Conservation (phyloP, 2,888 invertebrate genomes). For the Mesorhabditis spiculigera region DNA sequence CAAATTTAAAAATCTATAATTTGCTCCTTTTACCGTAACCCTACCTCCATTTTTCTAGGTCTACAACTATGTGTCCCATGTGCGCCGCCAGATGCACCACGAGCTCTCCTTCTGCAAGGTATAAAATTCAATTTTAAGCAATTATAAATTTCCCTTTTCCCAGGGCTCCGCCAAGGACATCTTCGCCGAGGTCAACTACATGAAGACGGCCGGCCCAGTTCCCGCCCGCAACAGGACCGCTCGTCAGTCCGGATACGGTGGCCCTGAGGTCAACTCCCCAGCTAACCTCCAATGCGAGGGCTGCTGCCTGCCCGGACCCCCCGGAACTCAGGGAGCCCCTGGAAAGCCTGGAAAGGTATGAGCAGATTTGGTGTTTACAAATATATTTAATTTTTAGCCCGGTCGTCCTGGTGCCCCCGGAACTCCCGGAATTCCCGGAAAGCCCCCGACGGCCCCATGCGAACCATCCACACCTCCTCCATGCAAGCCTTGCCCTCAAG, state of each 20-base stretch:
- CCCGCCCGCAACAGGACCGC: conserved; percentile 14
- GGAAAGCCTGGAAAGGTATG: conserved; percentile 15
- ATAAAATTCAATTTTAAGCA: too few relatives aligned
- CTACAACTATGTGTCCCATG: conserved; percentile 55
- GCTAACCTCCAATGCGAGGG: conserved; percentile 10
- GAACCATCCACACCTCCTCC: conserved; percentile 55
- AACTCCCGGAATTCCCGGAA: conserved; percentile 44
- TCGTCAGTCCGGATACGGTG: conserved; percentile 15
- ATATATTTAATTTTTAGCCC: background rate
- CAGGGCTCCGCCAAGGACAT: conserved; percentile 27
- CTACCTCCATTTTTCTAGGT: conserved; percentile 19
- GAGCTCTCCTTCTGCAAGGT: conserved; percentile 58
- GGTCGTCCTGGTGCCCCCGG: conserved; percentile 47
- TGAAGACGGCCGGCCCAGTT: conserved; percentile 13
- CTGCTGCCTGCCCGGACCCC: conserved; percentile 28
- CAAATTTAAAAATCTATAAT: too few relatives aligned
- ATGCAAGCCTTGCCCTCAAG: conserved; percentile 52
- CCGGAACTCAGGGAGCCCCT: conserved; percentile 14
- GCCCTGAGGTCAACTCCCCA: background rate
- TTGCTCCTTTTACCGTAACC: too few relatives aligned
- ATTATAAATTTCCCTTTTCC: too few relatives aligned
- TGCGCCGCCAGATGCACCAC: conserved; percentile 57
- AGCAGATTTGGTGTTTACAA: background rate
- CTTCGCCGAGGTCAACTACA: conserved; percentile 20
- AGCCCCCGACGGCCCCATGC: conserved; percentile 53